phyloP scores from a whole-genome alignment of 2,113 vertebrate genomes.

The Vireo altiloquus region DNA sequence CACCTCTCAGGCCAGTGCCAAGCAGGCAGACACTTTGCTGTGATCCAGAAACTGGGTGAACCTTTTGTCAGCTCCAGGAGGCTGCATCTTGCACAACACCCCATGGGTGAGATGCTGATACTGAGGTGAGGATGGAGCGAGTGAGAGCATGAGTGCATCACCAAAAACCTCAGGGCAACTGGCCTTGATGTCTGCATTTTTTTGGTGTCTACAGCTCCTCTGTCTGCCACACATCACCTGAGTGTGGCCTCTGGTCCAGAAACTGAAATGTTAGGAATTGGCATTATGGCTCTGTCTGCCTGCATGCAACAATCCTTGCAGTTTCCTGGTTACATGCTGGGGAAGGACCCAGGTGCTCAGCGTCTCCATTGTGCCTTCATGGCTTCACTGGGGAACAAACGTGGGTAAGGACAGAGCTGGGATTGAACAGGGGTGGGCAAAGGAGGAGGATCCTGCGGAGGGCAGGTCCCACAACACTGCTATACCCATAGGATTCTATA shows the following conservation, averaged over 20 bases:
- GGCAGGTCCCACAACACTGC: neutral
- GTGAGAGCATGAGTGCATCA: rapidly evolving
- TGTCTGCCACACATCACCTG: neutral
- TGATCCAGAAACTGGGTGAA: neutral
- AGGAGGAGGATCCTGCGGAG: neutral
- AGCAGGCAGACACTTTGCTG: neutral
- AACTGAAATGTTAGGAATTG: neutral
- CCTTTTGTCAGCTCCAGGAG: neutral
- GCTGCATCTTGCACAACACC: neutral
- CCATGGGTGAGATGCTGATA: neutral
- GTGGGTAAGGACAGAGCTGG: rapidly evolving
- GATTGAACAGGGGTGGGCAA: neutral
- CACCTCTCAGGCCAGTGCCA: neutral
- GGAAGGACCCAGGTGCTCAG: neutral
- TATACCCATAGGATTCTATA: neutral
- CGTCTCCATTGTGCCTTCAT: rapidly evolving
- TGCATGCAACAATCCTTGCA: neutral
- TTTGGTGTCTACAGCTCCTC: neutral
- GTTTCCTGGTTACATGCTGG: rapidly evolving
- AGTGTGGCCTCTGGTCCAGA: neutral
- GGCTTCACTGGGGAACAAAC: neutral
- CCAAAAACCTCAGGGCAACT: neutral
- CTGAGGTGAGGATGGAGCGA: neutral
- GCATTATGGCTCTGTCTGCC: neutral
- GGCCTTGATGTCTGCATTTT: neutral